Percentiles rank a stretch among this genome's conserved stretches.
phyloP scores from a whole-genome alignment of 2,113 vertebrate species.

The Solenodon paradoxus region DNA sequence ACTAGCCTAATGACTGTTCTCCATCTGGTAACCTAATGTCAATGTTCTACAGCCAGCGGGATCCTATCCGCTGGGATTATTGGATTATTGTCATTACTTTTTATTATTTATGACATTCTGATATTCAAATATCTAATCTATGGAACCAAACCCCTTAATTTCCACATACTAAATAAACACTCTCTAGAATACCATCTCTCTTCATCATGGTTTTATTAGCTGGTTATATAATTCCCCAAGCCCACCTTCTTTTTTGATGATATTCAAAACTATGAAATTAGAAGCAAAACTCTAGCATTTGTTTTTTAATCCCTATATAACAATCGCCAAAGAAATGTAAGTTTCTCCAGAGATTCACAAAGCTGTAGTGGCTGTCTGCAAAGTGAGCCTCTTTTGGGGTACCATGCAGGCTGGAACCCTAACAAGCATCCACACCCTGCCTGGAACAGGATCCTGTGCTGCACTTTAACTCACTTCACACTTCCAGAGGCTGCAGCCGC shows the following conservation, averaged over 20 bases:
- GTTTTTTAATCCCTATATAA: not conserved
- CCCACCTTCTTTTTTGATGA: not conserved
- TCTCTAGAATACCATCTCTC: not conserved
- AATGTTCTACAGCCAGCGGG: conserved; percentile 46
- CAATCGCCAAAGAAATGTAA: not conserved
- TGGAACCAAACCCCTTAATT: not conserved
- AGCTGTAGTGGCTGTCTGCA: not conserved
- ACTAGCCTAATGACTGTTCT: conserved; percentile 38
- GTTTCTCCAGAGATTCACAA: not conserved
- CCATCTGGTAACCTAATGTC: not conserved
- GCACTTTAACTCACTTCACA: not conserved
- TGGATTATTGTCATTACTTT: not conserved
- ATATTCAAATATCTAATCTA: conserved; percentile 46
- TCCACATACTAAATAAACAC: conserved; percentile 24
- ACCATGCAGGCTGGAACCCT: not conserved
- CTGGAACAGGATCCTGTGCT: not conserved
- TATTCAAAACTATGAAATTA: not conserved
- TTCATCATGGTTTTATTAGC: not conserved
- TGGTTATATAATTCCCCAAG: not conserved
- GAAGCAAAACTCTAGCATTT: not conserved
- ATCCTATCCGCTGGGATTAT: not conserved
- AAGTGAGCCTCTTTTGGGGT: not conserved
- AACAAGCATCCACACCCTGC: not conserved
- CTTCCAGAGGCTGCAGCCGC: not conserved
- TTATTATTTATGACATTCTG: conserved; percentile 23